Evolutionary conservation across 2,888 invertebrate species (phyloP), one percentile per base, ranked within the genome.

Genomic region (Rhaphigaster nebulosa): DNA sequence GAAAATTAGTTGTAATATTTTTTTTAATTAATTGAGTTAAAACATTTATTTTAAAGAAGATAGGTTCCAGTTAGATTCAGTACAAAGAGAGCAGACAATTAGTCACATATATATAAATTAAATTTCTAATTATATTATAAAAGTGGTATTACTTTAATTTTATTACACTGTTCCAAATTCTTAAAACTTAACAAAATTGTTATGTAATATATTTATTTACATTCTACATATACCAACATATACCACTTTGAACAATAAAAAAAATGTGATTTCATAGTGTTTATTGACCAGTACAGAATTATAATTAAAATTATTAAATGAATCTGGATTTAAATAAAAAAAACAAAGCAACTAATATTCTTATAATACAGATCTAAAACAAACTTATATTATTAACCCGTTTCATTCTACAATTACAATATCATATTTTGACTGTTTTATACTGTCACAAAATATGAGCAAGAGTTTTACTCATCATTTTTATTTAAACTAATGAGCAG

Each of bases 361-460:
- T 38, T 76, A 76, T 38, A 38, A 38, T 38, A 76, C 70, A 76
- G 70, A 76, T 76, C 70, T 76, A 76, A 34, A 84, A 84, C 13
- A 84, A 84, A 84, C 84, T 84, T 84, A 84, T 3, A 84, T 18
- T 84, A 84, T 50, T n/a, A 50, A 84, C 84, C 84, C 84, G 84
- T 84, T 45, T 84, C 45, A 50, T 84, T 84, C 84, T 84, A 84
- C 45, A 84, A 84, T 34, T 76, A 84, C 84, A 84, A 84, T 84
- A 45, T 84, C 70, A 76, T 76, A 76, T 84, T 50, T n/a, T 84
- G 45, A 84, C 84, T 84, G 84, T 50, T 45, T 84, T 84, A n/a
- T 45, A 84, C 45, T 84, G 45, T 50, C 45, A 41, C 41, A 84
- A 41, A 84, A 45, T n/a, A 84, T 84, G 84, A 84, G 84, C 84